These are phyloP conservation scores for Sebastes nivosus DNA, from an alignment of 2,797 vertebrate genomes.

Conservation along the genomic window DNA sequence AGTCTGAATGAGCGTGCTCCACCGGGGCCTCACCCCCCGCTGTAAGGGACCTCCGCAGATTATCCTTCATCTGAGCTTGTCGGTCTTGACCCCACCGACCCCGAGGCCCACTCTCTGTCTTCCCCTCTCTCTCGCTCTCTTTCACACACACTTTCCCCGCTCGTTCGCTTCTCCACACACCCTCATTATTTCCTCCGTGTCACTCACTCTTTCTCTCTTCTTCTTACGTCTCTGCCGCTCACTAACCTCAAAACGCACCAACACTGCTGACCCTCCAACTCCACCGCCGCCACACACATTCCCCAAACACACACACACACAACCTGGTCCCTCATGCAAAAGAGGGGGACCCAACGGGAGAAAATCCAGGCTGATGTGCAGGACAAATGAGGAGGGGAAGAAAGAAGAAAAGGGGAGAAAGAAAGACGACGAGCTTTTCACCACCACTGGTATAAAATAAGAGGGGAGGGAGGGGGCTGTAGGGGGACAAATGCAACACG, in stretches of 20 bases:
- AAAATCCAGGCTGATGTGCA: constrained; percentile 68
- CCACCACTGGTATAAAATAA: constrained; percentile 46
- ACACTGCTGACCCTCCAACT: constrained; percentile 8
- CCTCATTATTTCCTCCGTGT: constrained; percentile 37
- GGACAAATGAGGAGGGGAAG: constrained; percentile 67
- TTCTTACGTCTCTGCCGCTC: constrained; percentile 29
- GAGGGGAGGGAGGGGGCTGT: neutral
- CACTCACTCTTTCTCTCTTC: constrained; percentile 30
- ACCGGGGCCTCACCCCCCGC: constrained; percentile 81
- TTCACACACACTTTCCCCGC: constrained; percentile 9
- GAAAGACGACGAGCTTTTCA: constrained; percentile 62
- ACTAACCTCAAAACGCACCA: constrained; percentile 34
- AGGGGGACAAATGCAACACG: constrained; percentile 20
- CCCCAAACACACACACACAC: constrained; percentile 5
- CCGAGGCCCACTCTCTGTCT: constrained; percentile 50
- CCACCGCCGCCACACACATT: neutral
- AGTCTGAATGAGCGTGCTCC: constrained; percentile 69
- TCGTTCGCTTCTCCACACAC: constrained; percentile 9
- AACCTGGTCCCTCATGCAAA: constrained; percentile 30
- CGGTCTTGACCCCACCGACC: constrained; percentile 74
- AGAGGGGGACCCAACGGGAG: constrained; percentile 40
- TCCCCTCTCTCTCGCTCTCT: neutral
- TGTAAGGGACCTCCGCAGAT: constrained; percentile 81
- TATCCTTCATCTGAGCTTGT: constrained; percentile 83
- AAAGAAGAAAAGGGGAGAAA: constrained; percentile 53